Conservation (phyloP, 1,140 invertebrate species). For the Drosophila sechellia region DNA sequence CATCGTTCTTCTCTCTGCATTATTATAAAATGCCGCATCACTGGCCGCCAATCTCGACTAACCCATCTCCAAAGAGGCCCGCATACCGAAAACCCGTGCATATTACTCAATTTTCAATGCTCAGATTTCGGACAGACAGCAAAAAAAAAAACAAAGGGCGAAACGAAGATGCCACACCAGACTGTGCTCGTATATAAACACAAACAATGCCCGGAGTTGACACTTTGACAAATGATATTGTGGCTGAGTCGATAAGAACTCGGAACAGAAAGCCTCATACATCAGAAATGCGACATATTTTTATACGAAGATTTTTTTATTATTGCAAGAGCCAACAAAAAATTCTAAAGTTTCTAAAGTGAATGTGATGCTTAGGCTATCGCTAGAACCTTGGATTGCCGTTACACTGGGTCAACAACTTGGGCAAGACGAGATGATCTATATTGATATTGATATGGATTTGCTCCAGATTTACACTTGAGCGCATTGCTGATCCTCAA, state of each 20-base stretch:
- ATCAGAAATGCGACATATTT: conserved; percentile 61
- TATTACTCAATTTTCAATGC: conserved; percentile 78
- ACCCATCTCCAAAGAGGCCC: conserved; percentile 52
- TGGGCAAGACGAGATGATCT: conserved; percentile 35
- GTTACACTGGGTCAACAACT: conserved; percentile 65
- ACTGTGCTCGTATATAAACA: conserved; percentile 32
- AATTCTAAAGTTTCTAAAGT: conserved; percentile 26
- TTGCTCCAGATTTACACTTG: conserved; percentile 69
- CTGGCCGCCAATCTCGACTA: conserved; percentile 64
- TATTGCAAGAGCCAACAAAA: not conserved
- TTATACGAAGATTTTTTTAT: conserved; percentile 16
- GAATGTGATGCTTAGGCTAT: conserved; percentile 28
- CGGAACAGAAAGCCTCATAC: conserved; percentile 43
- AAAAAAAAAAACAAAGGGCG: conserved; percentile 29
- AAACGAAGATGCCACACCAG: conserved; percentile 67
- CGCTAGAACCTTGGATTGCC: conserved; percentile 45
- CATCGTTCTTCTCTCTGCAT: conserved; percentile 38
- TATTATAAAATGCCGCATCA: conserved; percentile 58
- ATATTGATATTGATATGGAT: conserved; percentile 65
- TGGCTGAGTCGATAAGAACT: conserved; percentile 56
- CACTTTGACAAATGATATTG: conserved; percentile 75
- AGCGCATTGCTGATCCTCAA: conserved; percentile 53
- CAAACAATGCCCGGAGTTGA: conserved; percentile 53
- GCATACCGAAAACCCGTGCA: conserved; percentile 47
- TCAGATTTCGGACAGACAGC: conserved; percentile 59